Conservation (phyloP, 2,113 vertebrate genomes). For the Lonchura striata region DNA sequence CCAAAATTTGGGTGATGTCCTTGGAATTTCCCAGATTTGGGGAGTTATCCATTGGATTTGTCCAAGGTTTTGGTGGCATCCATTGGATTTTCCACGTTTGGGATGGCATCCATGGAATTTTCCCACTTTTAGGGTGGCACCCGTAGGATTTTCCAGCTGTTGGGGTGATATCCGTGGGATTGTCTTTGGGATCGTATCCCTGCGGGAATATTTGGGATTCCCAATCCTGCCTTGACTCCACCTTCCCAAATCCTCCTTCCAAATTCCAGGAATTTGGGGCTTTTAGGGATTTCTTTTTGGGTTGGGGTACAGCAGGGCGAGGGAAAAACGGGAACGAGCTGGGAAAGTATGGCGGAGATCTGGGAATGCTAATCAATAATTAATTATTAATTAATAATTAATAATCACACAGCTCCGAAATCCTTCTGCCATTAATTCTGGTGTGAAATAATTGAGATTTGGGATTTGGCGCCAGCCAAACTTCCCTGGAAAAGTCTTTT, state of each 20-base stretch:
- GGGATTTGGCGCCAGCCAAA: background rate
- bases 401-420: too few species aligned
- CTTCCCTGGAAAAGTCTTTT: background rate
- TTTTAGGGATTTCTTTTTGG: background rate
- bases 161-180: background rate
- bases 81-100: background rate
- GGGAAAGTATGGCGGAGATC: background rate
- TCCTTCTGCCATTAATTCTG: background rate
- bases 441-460: background rate
- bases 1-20: background rate
- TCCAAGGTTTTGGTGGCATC: background rate
- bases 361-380: background rate
- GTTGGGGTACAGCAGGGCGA: too few species aligned
- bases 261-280: background rate
- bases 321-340: rapidly evolving
- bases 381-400: background rate
- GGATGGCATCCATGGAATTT: background rate
- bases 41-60: background rate
- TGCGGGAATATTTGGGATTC: background rate
- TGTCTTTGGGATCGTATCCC: background rate
- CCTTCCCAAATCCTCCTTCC: background rate
- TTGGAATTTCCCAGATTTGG: background rate
- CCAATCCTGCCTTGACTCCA: background rate
- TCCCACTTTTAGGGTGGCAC: background rate
- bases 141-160: background rate